Percentiles rank a stretch among this genome's conserved stretches.
These are phyloP conservation scores for Orchesellides sinensis DNA, from an alignment of 2,888 invertebrate species.

Conservation along the genomic window DNA sequence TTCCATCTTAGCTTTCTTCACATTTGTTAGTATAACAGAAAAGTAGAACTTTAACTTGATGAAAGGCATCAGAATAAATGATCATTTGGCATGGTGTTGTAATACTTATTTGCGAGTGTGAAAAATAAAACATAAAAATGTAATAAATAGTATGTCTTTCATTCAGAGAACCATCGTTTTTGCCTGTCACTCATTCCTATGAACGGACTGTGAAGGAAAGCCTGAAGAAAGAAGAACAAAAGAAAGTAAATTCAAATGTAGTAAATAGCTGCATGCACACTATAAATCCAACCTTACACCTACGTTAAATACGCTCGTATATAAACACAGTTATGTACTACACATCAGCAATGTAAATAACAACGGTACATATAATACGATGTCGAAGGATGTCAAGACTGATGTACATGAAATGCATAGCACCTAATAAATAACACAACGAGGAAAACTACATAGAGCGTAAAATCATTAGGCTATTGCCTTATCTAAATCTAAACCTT, in stretches of 20 bases:
- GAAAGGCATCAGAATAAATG: conserved; percentile 37
- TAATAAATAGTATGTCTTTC: not conserved
- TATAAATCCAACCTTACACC: not conserved
- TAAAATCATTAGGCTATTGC: conserved; percentile 13
- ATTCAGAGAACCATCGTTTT: not conserved
- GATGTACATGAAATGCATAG: conserved; percentile 29
- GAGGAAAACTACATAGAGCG: not conserved
- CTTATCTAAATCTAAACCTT: conserved; percentile 14
- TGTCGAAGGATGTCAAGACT: not conserved
- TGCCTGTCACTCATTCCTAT: not conserved
- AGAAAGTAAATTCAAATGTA: not conserved
- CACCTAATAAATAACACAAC: conserved; percentile 14
- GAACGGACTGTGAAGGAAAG: not conserved
- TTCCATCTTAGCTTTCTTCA: conserved; percentile 31
- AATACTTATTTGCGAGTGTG: not conserved
- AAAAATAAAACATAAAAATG: not conserved
- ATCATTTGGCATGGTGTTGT: too few species aligned
- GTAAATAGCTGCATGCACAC: not conserved
- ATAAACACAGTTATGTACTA: not conserved
- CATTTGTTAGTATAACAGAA: conserved; percentile 16
- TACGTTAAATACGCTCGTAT: not conserved
- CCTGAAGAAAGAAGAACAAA: not conserved
- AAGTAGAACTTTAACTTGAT: conserved; percentile 20
- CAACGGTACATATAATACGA: not conserved
- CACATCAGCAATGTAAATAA: not conserved